phyloP scores from a whole-genome alignment of 2,113 vertebrate species.

The Platycercus adscitus region DNA sequence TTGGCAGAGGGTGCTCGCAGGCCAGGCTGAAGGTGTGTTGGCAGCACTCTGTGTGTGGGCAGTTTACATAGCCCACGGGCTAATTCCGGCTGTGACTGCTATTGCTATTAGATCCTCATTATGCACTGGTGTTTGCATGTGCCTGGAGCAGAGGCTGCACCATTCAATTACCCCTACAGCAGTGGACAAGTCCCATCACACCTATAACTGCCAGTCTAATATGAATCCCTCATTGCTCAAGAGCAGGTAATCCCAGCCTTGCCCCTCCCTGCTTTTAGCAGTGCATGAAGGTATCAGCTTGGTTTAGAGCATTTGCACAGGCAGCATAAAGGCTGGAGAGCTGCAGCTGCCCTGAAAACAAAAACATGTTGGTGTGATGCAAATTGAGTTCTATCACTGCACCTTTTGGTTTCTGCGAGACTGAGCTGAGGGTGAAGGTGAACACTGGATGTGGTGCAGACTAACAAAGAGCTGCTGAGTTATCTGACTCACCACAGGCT shows the following conservation, averaged over 20 bases:
- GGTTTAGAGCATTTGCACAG: not conserved
- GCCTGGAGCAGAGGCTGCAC: not conserved
- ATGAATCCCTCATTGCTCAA: not conserved
- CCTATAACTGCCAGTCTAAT: not conserved
- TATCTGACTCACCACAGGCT: not conserved
- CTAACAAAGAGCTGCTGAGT: not conserved
- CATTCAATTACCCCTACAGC: not conserved
- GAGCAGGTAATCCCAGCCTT: not conserved
- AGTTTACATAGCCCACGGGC: not conserved
- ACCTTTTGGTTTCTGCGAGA: not conserved
- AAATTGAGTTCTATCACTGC: not conserved
- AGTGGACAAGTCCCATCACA: not conserved
- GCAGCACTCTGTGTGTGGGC: not conserved
- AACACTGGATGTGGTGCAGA: not conserved
- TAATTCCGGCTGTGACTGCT: not conserved
- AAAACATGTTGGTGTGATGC: not conserved
- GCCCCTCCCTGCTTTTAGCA: not conserved
- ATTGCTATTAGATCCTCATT: not conserved
- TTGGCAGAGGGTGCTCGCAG: not conserved
- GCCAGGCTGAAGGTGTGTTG: not conserved
- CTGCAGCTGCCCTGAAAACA: not conserved
- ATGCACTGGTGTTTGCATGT: not conserved
- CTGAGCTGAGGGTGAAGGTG: not conserved
- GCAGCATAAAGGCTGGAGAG: not conserved
- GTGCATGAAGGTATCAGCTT: rapidly evolving